These are phyloP conservation scores for Peucedramus taeniatus DNA, from an alignment of 2,113 vertebrate species.

Conservation along the genomic window DNA sequence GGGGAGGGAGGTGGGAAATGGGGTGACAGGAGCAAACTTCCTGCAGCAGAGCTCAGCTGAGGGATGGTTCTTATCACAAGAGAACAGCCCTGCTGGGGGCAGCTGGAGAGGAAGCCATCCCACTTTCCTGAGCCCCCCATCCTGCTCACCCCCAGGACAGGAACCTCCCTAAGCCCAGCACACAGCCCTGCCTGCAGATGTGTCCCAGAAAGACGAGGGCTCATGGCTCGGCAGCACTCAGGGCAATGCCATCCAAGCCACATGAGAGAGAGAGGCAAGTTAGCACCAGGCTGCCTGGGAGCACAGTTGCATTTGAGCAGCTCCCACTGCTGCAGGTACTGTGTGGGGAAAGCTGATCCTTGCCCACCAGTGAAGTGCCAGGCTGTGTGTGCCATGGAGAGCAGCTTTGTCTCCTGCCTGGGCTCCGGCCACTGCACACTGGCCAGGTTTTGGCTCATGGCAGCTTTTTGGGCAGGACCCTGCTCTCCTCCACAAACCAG, in stretches of 20 bases:
- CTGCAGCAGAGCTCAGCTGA: not conserved
- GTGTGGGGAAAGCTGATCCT: not conserved
- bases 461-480: not conserved
- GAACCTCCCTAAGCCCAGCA: not conserved
- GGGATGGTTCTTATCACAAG: not conserved
- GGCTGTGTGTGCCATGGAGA: not conserved
- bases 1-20: conserved; percentile 8
- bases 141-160: not conserved
- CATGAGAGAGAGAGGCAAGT: not conserved
- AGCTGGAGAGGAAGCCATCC: not conserved
- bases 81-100: not conserved
- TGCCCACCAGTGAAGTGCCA: fast-evolving
- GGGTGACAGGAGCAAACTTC: conserved; percentile 10
- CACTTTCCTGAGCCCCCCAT: not conserved
- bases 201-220: not conserved
- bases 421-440: fast-evolving
- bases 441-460: fast-evolving
- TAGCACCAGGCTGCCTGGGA: not conserved
- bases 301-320: fast-evolving
- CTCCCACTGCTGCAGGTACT: not conserved
- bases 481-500: not conserved
- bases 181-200: not conserved
- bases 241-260: not conserved
- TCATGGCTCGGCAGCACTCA: not conserved
- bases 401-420: not conserved